Evolutionary conservation across 2,888 invertebrate species (phyloP).

Genomic region (Nymphalis c-album): DNA sequence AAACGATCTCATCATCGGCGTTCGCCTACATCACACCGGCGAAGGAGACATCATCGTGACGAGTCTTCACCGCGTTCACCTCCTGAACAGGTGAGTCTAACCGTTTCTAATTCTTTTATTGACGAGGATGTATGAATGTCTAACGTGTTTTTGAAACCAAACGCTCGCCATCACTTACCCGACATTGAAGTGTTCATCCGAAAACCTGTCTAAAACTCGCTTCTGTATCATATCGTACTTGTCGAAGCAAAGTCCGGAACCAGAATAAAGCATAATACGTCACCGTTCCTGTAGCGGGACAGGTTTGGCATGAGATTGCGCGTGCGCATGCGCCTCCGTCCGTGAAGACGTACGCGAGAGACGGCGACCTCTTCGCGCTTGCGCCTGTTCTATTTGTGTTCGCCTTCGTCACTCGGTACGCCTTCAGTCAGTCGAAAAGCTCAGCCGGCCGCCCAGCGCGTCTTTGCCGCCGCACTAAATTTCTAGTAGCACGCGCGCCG

Average conservation of each 20-base stretch:
- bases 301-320: constrained; percentile 77
- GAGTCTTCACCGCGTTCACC: constrained; percentile 75
- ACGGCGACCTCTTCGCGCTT: constrained; percentile 80
- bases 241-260: constrained; percentile 70
- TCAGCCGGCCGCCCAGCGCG: constrained; percentile 77
- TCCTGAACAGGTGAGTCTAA: constrained; percentile 76
- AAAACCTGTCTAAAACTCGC: constrained; percentile 58
- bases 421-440: constrained; percentile 80
- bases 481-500: constrained; percentile 51
- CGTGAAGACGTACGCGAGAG: constrained; percentile 80
- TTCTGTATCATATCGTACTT: constrained; percentile 49
- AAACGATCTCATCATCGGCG: constrained; percentile 92
- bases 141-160: constrained; percentile 58
- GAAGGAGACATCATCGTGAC: constrained; percentile 83
- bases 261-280: constrained; percentile 73
- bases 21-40: constrained; percentile 88
- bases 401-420: constrained; percentile 79
- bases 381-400: constrained; percentile 81
- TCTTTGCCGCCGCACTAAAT: constrained; percentile 59
- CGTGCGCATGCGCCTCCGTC: constrained; percentile 79
- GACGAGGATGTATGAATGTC: constrained; percentile 57
- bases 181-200: constrained; percentile 68
- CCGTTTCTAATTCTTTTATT: constrained; percentile 55
- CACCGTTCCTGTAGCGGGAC: constrained; percentile 74
- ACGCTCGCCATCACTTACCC: constrained; percentile 56